phyloP scores from a whole-genome alignment of 2,797 vertebrate species.

The Sebastes vulpes region DNA sequence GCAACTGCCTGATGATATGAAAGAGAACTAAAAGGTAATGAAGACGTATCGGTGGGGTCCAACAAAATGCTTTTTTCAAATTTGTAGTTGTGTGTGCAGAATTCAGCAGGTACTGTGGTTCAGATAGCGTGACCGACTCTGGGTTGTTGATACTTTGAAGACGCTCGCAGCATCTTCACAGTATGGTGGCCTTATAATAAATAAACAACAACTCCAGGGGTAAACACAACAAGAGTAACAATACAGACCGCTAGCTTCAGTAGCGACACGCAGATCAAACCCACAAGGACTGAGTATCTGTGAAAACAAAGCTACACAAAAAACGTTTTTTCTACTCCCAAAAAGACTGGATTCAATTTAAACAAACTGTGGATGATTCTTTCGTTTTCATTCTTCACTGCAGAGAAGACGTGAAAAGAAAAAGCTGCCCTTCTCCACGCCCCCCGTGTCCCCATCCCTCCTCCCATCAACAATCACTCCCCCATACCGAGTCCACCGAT shows the following conservation, averaged over 20 bases:
- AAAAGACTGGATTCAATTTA: conserved; percentile 48
- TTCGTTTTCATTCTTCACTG: conserved; percentile 54
- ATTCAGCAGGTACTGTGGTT: conserved; percentile 62
- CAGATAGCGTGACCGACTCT: conserved; percentile 82
- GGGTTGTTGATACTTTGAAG: conserved; percentile 96
- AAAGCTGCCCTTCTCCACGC: conserved; percentile 12
- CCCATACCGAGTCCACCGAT: conserved; percentile 63
- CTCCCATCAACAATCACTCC: conserved; percentile 46
- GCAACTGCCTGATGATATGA: conserved; percentile 14
- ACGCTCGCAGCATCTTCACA: conserved; percentile 78
- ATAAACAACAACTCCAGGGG: conserved; percentile 81
- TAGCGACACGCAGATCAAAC: conserved; percentile 67
- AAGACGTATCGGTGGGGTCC: conserved; percentile 28
- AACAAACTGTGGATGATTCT: conserved; percentile 62
- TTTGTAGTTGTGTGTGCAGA: conserved; percentile 62
- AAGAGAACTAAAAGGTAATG: conserved; percentile 27
- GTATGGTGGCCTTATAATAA: conserved; percentile 90
- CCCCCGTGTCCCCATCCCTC: conserved; percentile 24
- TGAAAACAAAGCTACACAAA: conserved; percentile 51
- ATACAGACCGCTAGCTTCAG: conserved; percentile 59
- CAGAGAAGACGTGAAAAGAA: conserved; percentile 55
- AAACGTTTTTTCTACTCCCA: conserved; percentile 52
- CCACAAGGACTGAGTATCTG: conserved; percentile 54
- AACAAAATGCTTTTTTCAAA: conserved; percentile 42
- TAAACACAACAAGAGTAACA: conserved; percentile 58